These are phyloP conservation scores for Ectropis grisescens DNA, from an alignment of 1,140 invertebrate species.

Conservation along the genomic window DNA sequence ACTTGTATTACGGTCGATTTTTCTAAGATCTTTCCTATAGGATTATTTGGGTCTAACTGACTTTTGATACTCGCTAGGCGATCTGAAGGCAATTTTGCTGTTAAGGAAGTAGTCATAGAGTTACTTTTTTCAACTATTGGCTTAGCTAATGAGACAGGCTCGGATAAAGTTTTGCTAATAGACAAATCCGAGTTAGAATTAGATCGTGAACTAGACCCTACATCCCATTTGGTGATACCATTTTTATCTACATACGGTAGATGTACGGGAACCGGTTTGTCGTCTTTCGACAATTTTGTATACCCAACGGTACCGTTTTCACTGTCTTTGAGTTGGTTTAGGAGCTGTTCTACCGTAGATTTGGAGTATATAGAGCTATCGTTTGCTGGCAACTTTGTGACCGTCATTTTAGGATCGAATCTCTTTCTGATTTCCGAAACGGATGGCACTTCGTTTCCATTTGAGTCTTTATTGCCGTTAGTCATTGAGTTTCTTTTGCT, in stretches of 20 bases:
- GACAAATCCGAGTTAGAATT: conserved; percentile 58
- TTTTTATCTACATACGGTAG: conserved; percentile 54
- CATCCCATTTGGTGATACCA: conserved; percentile 47
- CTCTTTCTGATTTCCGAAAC: conserved; percentile 70
- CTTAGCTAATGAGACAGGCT: conserved; percentile 50
- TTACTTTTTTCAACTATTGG: conserved; percentile 36
- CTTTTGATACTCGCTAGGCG: conserved; percentile 54
- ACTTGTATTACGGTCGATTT: conserved; percentile 64
- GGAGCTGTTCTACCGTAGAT: conserved; percentile 49
- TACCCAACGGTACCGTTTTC: conserved; percentile 48
- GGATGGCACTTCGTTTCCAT: conserved; percentile 69
- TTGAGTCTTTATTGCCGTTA: conserved; percentile 63
- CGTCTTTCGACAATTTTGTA: conserved; percentile 45
- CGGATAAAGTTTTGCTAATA: conserved; percentile 57
- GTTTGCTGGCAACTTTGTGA: conserved; percentile 57
- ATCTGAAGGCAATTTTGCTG: conserved; percentile 43
- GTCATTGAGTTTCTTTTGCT: conserved; percentile 43
- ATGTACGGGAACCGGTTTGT: conserved; percentile 58
- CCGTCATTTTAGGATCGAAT: conserved; percentile 67
- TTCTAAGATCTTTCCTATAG: conserved; percentile 64
- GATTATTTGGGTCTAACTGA: conserved; percentile 64
- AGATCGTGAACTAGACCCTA: conserved; percentile 41
- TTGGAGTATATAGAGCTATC: conserved; percentile 35
- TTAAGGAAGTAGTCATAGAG: conserved; percentile 44
- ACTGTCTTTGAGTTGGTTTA: conserved; percentile 53